Evolutionary conservation across 1,140 invertebrate species (phyloP).

Genomic region (Ceratosolen fusciceps): DNA sequence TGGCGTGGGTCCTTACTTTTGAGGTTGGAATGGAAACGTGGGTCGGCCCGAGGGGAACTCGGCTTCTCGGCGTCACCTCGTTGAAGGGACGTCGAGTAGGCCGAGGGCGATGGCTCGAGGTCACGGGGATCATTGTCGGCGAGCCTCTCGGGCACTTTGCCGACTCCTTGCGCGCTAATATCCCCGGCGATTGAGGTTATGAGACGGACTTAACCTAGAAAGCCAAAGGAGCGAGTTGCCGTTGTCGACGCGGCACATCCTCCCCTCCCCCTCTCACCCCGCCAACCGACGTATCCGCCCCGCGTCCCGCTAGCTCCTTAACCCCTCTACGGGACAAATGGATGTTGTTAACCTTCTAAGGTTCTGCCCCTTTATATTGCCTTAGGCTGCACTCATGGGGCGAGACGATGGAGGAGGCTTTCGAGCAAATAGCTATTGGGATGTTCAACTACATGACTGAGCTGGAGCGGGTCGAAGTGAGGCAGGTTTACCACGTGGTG

Average conservation of each 20-base stretch:
- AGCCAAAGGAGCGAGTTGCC: constrained; percentile 3
- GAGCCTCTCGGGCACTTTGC: too few species aligned
- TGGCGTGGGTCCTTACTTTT: neutral
- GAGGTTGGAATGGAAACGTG: constrained; percentile 42
- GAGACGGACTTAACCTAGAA: constrained; percentile 59
- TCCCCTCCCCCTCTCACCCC: too few species aligned
- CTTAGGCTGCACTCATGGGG: constrained; percentile 95
- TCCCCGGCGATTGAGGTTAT: constrained; percentile 52
- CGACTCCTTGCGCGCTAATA: too few species aligned
- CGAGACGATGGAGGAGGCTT: constrained; percentile 87
- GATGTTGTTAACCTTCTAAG: neutral
- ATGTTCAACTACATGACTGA: constrained; percentile 99
- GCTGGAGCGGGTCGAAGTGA: constrained; percentile 87
- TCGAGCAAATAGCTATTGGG: constrained; percentile 94
- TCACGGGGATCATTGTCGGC: neutral
- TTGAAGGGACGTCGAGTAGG: neutral
- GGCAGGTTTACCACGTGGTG: constrained; percentile 84
- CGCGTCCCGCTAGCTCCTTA: too few species aligned
- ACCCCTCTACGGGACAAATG: constrained; percentile 2
- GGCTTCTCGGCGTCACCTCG: neutral
- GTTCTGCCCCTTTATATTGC: constrained; percentile 46
- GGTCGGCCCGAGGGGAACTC: neutral
- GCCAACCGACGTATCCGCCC: too few species aligned
- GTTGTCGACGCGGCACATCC: neutral
- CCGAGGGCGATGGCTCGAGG: neutral